A percentile compares a stretch with the other conserved stretches of the same genome.
These are phyloP conservation scores for Frankliniella intonsa DNA, from an alignment of 2,888 invertebrate genomes.

Conservation along the genomic window DNA sequence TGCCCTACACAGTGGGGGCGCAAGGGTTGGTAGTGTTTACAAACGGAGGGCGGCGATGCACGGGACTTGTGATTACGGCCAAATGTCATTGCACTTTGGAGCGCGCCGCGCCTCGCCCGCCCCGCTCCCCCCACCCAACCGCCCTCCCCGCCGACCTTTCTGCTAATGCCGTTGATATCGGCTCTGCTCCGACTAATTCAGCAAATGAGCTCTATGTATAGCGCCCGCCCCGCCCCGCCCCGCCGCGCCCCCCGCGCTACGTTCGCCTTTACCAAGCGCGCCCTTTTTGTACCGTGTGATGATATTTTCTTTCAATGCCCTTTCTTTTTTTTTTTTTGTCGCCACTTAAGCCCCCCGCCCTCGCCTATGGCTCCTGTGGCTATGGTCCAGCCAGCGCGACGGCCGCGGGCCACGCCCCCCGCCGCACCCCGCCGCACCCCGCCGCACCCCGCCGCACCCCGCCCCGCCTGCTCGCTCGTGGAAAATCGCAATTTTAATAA, in stretches of 20 bases:
- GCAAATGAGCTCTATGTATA: not conserved
- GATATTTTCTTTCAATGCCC: too few species aligned
- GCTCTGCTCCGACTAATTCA: not conserved
- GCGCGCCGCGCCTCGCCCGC: not conserved
- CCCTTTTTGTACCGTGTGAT: too few species aligned
- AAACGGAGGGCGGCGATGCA: not conserved
- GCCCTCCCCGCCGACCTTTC: not conserved
- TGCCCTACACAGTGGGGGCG: not conserved
- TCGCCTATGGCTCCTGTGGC: not conserved
- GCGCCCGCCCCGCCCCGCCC: not conserved
- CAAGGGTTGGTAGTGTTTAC: not conserved
- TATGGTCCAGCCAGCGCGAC: too few species aligned
- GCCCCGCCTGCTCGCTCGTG: not conserved
- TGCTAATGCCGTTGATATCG: not conserved
- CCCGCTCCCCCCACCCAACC: not conserved
- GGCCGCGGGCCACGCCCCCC: not conserved
- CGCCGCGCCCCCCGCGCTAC: not conserved
- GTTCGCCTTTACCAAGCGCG: not conserved
- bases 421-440: not conserved
- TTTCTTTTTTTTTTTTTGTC: not conserved
- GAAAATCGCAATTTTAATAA: constrained; percentile 12
- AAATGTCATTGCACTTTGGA: not conserved
- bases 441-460: not conserved
- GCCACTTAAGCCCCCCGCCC: not conserved
- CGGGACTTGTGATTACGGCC: not conserved